Evolutionary conservation across 2,797 vertebrate species (phyloP).

Genomic region (Paramormyrops hopkinsi): DNA sequence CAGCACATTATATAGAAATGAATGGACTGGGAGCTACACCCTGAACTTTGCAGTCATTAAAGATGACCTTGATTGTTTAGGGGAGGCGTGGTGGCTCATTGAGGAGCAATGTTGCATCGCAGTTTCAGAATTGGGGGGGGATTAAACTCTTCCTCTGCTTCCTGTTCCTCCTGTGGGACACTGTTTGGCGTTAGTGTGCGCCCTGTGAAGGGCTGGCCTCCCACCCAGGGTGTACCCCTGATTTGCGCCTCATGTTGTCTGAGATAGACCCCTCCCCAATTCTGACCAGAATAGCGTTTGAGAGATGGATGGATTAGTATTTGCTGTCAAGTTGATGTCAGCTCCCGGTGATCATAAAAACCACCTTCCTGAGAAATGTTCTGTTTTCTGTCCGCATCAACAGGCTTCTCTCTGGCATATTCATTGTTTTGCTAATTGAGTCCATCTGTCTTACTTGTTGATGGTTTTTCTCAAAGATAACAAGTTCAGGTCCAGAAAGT

Average conservation of each 20-base stretch:
- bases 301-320: not conserved
- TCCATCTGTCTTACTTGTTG: not conserved
- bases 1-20: not conserved
- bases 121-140: not conserved
- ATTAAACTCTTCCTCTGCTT: not conserved
- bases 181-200: not conserved
- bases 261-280: not conserved
- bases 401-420: not conserved
- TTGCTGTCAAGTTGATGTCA: not conserved
- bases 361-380: not conserved
- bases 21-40: not conserved
- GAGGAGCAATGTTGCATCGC: not conserved
- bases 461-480: not conserved
- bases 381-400: not conserved
- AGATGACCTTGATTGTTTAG: not conserved
- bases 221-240: not conserved
- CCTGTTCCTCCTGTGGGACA: not conserved
- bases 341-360: not conserved
- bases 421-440: not conserved
- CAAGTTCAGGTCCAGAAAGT: not conserved
- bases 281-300: not conserved
- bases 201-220: not conserved
- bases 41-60: not conserved
- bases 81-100: not conserved
- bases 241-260: not conserved